phyloP scores from a whole-genome alignment of 2,888 invertebrate genomes.

The Eudemis profundana region DNA sequence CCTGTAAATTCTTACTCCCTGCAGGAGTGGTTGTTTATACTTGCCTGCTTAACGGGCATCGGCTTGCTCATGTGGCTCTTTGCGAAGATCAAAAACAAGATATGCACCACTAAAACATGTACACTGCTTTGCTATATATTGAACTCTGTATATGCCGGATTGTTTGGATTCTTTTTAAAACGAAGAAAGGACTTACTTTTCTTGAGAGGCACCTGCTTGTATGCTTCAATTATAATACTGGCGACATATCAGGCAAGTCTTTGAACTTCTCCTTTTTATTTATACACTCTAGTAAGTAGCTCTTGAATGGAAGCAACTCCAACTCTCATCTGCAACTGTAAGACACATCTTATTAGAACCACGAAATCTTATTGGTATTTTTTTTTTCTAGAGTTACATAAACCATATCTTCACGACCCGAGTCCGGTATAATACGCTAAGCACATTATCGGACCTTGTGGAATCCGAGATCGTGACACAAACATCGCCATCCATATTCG shows the following conservation, averaged over 20 bases:
- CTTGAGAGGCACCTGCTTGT: slow-evolving; percentile 55
- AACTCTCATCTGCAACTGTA: neutral
- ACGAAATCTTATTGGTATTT: slow-evolving; percentile 1
- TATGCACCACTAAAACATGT: neutral
- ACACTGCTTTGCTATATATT: slow-evolving; percentile 48
- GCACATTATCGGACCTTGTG: slow-evolving; percentile 54
- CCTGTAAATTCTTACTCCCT: slow-evolving; percentile 47
- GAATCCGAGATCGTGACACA: slow-evolving; percentile 49
- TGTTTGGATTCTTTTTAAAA: slow-evolving; percentile 56
- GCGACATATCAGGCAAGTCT: slow-evolving; percentile 62
- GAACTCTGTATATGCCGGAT: slow-evolving; percentile 49
- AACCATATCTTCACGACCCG: slow-evolving; percentile 63
- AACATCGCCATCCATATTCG: slow-evolving; percentile 52
- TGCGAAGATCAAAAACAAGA: slow-evolving; percentile 44
- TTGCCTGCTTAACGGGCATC: slow-evolving; percentile 43
- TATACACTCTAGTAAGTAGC: neutral
- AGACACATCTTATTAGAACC: neutral
- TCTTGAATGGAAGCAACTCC: neutral
- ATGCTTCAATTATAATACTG: slow-evolving; percentile 56
- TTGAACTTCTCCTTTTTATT: neutral
- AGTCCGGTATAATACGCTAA: slow-evolving; percentile 49
- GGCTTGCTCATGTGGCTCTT: slow-evolving; percentile 55
- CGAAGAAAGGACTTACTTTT: slow-evolving; percentile 50
- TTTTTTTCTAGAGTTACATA: slow-evolving; percentile 59
- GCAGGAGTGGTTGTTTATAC: slow-evolving; percentile 47